Percentiles rank a stretch among this genome's conserved stretches.
phyloP scores from a whole-genome alignment of 2,113 vertebrate species.

The Podarcis cretensis region DNA sequence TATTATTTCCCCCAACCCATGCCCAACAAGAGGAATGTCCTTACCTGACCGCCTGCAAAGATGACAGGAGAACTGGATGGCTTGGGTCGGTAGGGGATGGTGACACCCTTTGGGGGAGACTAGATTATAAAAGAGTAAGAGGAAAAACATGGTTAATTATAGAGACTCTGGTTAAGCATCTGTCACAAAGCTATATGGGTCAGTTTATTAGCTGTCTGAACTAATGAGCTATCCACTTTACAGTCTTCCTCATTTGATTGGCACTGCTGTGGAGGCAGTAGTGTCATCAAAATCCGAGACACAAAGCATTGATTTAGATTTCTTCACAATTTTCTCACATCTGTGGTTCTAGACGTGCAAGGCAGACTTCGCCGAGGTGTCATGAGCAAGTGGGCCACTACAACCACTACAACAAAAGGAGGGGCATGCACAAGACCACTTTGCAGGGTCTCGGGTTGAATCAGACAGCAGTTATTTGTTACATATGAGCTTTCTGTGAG shows the following conservation, averaged over 20 bases:
- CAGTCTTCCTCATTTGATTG: neutral
- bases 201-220: neutral
- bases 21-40: constrained; percentile 68
- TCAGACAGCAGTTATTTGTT: neutral
- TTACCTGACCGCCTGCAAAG: constrained; percentile 99
- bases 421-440: neutral
- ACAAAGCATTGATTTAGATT: neutral
- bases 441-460: neutral
- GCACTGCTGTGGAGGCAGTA: neutral
- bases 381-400: neutral
- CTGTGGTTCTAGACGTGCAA: neutral
- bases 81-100: constrained; percentile 98
- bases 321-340: neutral
- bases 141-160: constrained; percentile 38
- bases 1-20: constrained; percentile 8
- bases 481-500: neutral
- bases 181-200: neutral
- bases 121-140: constrained; percentile 73
- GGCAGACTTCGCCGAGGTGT: neutral
- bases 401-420: neutral
- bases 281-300: neutral
- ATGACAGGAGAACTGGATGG: constrained; percentile 98
- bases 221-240: neutral
- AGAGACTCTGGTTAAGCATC: rapidly evolving
- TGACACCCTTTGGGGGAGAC: constrained; percentile 98